phyloP scores from a whole-genome alignment of 2,888 invertebrate genomes.

The Ichneumoninae sp. region DNA sequence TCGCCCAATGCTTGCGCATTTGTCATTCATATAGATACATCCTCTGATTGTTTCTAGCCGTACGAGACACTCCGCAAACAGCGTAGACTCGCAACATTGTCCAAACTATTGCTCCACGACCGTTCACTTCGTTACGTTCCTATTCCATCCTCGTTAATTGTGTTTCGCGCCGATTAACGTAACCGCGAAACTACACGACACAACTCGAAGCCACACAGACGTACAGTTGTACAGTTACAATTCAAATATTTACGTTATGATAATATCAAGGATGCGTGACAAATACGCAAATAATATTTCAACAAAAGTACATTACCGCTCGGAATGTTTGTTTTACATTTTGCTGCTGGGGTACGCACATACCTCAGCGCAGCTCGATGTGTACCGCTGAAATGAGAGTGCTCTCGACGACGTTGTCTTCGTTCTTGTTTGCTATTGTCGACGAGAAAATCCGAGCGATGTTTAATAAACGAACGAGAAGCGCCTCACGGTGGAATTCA shows the following conservation, averaged over 20 bases:
- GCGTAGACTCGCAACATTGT: constrained; percentile 11
- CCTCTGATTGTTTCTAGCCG: not conserved
- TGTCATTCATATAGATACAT: constrained; percentile 36
- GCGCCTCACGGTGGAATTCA: not conserved
- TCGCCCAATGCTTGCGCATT: constrained; percentile 20
- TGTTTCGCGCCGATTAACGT: constrained; percentile 48
- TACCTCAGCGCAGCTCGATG: not conserved
- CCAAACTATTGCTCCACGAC: not conserved
- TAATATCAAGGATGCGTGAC: constrained; percentile 44
- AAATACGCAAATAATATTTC: constrained; percentile 49
- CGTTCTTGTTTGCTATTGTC: constrained; percentile 8
- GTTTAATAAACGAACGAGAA: constrained; percentile 11
- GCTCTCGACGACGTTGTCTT: not conserved
- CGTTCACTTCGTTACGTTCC: constrained; percentile 7
- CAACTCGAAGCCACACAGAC: not conserved
- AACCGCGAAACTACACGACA: constrained; percentile 11
- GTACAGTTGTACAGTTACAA: constrained; percentile 4
- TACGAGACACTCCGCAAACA: constrained; percentile 32
- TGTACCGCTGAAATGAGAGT: constrained; percentile 14
- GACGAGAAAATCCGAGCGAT: not conserved
- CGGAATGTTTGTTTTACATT: constrained; percentile 17
- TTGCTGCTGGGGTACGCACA: not conserved
- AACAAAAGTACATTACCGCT: not conserved
- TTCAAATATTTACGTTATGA: constrained; percentile 52
- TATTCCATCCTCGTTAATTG: constrained; percentile 51